Evolutionary conservation across 2,113 vertebrate genomes (phyloP).

Genomic region (Sphyrna mokarran): DNA sequence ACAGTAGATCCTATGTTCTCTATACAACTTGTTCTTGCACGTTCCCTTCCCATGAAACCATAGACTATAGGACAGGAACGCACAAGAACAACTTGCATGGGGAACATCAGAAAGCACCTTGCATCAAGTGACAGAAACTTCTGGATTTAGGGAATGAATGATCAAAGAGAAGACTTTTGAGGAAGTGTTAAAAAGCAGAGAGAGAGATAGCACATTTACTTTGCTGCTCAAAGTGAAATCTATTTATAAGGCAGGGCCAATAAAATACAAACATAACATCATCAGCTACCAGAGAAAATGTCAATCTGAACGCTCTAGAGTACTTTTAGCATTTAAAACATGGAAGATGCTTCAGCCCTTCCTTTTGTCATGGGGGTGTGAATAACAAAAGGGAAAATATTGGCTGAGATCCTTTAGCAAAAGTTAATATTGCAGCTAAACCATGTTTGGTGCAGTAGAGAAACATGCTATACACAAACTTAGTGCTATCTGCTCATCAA

Average conservation of each 20-base stretch:
- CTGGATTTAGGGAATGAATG: background rate
- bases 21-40: too few species aligned
- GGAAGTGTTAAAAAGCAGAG: background rate
- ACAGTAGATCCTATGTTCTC: too few species aligned
- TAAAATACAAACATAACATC: background rate
- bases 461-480: too few species aligned
- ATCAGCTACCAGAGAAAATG: background rate
- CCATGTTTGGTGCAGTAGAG: too few species aligned
- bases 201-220: background rate
- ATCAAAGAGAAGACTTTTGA: background rate
- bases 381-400: background rate
- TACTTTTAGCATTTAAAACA: background rate
- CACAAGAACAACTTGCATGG: background rate
- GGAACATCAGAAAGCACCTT: background rate
- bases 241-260: background rate
- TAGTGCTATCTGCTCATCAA: too few species aligned
- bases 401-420: too few species aligned
- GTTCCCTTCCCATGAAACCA: too few species aligned
- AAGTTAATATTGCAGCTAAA: too few species aligned
- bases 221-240: background rate
- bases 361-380: background rate
- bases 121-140: background rate
- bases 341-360: background rate
- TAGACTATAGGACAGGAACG: background rate
- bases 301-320: background rate